Conservation (phyloP, 2,888 invertebrate species). For the Oxycera nigricornis region DNA sequence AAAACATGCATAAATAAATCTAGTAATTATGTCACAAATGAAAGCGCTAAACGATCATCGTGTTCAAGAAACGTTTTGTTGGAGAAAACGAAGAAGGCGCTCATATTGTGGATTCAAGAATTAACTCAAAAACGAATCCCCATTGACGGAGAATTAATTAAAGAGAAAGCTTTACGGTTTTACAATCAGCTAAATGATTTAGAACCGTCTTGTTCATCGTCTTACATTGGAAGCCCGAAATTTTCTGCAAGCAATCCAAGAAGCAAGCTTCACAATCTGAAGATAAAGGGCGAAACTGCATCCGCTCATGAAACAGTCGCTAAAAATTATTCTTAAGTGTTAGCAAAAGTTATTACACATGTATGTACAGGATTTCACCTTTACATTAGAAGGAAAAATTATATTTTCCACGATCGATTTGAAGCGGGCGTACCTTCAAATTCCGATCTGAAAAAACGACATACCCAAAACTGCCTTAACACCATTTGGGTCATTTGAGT, state of each 20-base stretch:
- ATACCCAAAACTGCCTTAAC: too few relatives aligned
- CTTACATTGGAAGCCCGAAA: not conserved
- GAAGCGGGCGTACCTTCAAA: too few relatives aligned
- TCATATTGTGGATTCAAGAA: constrained; percentile 49
- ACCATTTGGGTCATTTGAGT: too few relatives aligned
- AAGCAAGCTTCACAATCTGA: constrained; percentile 49
- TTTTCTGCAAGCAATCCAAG: constrained; percentile 47
- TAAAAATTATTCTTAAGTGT: constrained; percentile 45
- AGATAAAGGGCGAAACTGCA: constrained; percentile 48
- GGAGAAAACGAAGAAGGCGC: constrained; percentile 48
- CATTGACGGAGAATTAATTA: constrained; percentile 45
- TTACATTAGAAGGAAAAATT: too few relatives aligned
- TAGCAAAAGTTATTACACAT: constrained; percentile 49
- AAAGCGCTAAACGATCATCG: not conserved
- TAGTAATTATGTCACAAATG: not conserved
- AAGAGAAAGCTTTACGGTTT: constrained; percentile 46
- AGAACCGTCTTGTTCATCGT: constrained; percentile 41
- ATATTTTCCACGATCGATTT: too few relatives aligned
- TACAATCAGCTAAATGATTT: constrained; percentile 46
- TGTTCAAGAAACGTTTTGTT: constrained; percentile 44
- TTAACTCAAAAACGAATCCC: constrained; percentile 45
- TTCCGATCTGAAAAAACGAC: too few relatives aligned
- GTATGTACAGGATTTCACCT: too few relatives aligned
- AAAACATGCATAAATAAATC: not conserved
- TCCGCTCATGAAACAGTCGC: constrained; percentile 48